Evolutionary conservation across 2,113 vertebrate species (phyloP).

Genomic region (Tychaedon coryphoeus): DNA sequence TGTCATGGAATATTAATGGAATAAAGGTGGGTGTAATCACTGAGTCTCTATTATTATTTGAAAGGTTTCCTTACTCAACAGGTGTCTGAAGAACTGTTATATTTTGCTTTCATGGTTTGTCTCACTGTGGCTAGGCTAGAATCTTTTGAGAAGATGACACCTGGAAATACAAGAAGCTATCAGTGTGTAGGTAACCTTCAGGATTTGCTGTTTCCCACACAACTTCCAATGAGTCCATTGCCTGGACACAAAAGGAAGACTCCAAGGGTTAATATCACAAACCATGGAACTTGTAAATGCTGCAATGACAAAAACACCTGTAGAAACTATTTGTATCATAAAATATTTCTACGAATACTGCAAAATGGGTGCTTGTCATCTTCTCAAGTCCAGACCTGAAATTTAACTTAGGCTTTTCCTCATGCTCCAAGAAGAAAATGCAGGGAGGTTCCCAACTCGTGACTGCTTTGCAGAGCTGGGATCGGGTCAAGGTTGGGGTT

Average conservation of each 20-base stretch:
- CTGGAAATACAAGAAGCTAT: background rate
- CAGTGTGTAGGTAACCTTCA: rapidly evolving
- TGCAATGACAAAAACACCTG: background rate
- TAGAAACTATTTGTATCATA: background rate
- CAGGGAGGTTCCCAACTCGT: background rate
- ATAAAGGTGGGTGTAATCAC: background rate
- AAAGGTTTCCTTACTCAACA: background rate
- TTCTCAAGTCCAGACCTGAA: background rate
- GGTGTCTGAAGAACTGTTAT: background rate
- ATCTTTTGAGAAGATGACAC: background rate
- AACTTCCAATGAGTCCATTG: rapidly evolving
- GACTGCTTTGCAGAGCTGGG: background rate
- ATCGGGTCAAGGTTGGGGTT: too few relatives aligned
- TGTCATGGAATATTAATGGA: background rate
- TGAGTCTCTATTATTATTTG: background rate
- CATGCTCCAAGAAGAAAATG: background rate
- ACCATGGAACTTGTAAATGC: background rate
- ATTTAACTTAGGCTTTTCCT: background rate
- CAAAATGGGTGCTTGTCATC: background rate
- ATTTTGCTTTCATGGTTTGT: background rate
- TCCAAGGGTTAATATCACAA: background rate
- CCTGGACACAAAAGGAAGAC: background rate
- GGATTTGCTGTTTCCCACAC: background rate
- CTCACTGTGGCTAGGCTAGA: background rate
- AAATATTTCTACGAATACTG: background rate